phyloP scores from a whole-genome alignment of 1,140 invertebrate genomes.

The Formica selysi region DNA sequence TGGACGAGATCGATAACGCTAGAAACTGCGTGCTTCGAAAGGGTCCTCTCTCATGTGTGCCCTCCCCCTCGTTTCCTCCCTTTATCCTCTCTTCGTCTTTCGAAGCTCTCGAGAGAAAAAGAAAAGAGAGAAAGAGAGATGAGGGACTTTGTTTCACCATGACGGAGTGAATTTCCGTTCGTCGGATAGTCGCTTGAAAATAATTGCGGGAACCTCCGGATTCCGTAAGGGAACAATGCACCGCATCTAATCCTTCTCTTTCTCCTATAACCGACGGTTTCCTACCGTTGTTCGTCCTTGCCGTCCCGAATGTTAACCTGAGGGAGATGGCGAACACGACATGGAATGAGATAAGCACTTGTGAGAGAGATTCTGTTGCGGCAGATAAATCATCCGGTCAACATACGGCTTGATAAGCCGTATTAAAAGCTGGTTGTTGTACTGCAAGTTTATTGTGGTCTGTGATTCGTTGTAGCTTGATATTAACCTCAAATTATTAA shows the following conservation, averaged over 20 bases:
- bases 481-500: background rate
- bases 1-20: constrained; percentile 52
- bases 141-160: constrained; percentile 52
- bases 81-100: background rate
- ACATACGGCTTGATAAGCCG: constrained; percentile 45
- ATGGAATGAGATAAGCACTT: constrained; percentile 46
- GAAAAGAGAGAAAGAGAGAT: background rate
- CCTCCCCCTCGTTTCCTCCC: background rate
- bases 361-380: constrained; percentile 44
- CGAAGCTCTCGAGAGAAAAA: background rate
- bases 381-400: constrained; percentile 55
- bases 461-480: constrained; percentile 18
- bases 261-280: background rate
- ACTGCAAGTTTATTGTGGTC: background rate
- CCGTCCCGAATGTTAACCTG: constrained; percentile 26
- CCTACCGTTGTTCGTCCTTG: constrained; percentile 35
- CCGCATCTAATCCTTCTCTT: background rate
- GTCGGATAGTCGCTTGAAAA: constrained; percentile 58
- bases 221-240: constrained; percentile 51
- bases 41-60: constrained; percentile 38
- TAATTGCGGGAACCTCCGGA: constrained; percentile 57
- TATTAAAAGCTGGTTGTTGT: constrained; percentile 2
- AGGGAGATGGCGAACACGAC: constrained; percentile 24
- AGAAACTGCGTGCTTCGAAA: constrained; percentile 53
- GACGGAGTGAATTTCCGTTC: constrained; percentile 59